These are phyloP conservation scores for Oxystoma pomonae DNA, from an alignment of 2,888 invertebrate genomes.

Conservation along the genomic window DNA sequence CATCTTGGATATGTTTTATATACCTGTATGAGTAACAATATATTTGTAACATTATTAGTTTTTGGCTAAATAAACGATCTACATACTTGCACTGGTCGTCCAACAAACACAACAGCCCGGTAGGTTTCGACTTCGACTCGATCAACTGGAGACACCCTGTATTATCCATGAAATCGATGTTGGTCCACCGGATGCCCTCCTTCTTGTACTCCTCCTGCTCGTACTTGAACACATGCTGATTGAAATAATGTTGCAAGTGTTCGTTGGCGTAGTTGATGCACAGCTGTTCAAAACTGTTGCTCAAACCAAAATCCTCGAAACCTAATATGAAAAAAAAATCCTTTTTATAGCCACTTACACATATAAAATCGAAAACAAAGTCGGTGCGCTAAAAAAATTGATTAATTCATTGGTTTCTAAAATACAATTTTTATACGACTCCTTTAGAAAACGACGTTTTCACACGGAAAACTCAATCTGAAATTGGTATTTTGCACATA, in stretches of 20 bases:
- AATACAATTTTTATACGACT: no score
- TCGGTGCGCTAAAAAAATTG: no score
- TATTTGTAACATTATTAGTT: neutral
- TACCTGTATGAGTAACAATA: neutral
- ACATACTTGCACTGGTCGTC: constrained; percentile 95
- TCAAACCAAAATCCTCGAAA: constrained; percentile 90
- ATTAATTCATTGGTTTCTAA: no score
- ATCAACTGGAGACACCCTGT: constrained; percentile 91
- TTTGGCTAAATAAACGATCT: no score
- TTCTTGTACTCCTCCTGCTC: constrained; percentile 94
- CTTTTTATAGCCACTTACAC: no score
- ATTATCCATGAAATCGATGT: constrained; percentile 94
- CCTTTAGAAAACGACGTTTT: no score
- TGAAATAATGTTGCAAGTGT: constrained; percentile 95
- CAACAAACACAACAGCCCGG: constrained; percentile 82
- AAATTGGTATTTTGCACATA: no score
- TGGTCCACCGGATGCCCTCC: constrained; percentile 92
- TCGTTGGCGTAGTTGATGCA: constrained; percentile 98
- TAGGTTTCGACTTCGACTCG: constrained; percentile 86
- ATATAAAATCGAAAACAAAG: no score
- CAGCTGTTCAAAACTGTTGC: constrained; percentile 92
- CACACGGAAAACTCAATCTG: no score
- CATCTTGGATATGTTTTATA: no score
- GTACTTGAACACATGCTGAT: constrained; percentile 97
- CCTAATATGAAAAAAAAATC: constrained; percentile 43